Evolutionary conservation across 2,888 invertebrate species (phyloP).

Genomic region (Theretra japonica): DNA sequence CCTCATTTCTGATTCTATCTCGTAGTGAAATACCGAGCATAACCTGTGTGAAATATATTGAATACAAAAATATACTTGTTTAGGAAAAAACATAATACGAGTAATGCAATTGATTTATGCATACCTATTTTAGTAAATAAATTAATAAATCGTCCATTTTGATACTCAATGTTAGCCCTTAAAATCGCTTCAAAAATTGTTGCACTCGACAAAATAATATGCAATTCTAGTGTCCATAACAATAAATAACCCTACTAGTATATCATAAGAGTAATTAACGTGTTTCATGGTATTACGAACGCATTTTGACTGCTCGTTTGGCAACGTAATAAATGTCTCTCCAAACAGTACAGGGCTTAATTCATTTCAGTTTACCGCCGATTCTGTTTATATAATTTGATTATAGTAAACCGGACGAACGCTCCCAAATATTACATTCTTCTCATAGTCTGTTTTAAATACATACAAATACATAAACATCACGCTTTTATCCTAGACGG

Average conservation of each 20-base stretch:
- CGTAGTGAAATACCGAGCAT: no score
- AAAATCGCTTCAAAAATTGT: neutral
- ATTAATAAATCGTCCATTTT: no score
- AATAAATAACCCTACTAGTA: neutral
- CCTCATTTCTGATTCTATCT: no score
- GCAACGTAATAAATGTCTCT: constrained; percentile 17
- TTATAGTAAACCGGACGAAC: constrained; percentile 5
- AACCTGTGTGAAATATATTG: no score
- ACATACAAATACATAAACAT: no score
- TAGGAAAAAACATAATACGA: no score
- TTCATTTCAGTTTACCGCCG: constrained; percentile 8
- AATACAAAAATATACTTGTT: no score
- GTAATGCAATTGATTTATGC: no score
- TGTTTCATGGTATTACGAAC: constrained; percentile 9
- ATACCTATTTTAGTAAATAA: no score
- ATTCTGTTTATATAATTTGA: neutral
- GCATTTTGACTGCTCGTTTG: neutral
- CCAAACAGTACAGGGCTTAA: constrained; percentile 1
- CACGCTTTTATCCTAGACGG: no score
- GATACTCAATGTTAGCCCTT: no score
- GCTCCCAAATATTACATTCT: neutral
- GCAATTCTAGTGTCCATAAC: neutral
- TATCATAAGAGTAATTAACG: constrained; percentile 18
- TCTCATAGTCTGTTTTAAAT: no score
- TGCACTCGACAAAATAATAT: neutral